Conservation (phyloP, 2,797 vertebrate genomes). For the Rhinophrynus dorsalis region DNA sequence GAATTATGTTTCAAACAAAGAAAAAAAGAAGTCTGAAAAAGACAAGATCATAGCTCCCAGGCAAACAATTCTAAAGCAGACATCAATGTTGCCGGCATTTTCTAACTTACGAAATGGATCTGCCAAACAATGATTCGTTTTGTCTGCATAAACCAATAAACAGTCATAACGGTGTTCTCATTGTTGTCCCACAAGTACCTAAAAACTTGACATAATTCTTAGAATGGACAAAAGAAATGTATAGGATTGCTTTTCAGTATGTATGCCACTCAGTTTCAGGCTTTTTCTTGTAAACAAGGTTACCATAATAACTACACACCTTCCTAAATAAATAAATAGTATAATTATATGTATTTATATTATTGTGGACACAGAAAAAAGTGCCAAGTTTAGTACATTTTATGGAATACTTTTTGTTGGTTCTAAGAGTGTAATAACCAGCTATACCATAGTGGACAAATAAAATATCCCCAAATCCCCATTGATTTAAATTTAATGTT, state of each 20-base stretch:
- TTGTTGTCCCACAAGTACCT: conserved; percentile 19
- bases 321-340: too few relatives aligned
- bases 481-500: too few relatives aligned
- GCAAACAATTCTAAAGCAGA: conserved; percentile 75
- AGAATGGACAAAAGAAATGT: conserved; percentile 9
- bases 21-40: conserved; percentile 70
- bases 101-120: conserved; percentile 64
- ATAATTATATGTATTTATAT: too few relatives aligned
- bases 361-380: too few relatives aligned
- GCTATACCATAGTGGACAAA: too few relatives aligned
- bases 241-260: background rate
- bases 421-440: too few relatives aligned
- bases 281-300: background rate
- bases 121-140: conserved; percentile 64
- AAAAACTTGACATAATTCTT: conserved; percentile 3
- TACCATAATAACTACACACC: background rate
- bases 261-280: background rate
- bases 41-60: conserved; percentile 64
- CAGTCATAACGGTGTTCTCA: background rate
- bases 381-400: too few relatives aligned
- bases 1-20: conserved; percentile 43
- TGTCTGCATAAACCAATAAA: conserved; percentile 7
- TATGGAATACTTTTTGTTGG: too few relatives aligned
- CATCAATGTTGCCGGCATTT: conserved; percentile 67
- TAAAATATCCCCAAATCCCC: too few relatives aligned